Percentiles rank a stretch among this genome's conserved stretches.
Evolutionary conservation across 2,797 vertebrate species (phyloP).

Genomic region (Sciurus carolinensis): DNA sequence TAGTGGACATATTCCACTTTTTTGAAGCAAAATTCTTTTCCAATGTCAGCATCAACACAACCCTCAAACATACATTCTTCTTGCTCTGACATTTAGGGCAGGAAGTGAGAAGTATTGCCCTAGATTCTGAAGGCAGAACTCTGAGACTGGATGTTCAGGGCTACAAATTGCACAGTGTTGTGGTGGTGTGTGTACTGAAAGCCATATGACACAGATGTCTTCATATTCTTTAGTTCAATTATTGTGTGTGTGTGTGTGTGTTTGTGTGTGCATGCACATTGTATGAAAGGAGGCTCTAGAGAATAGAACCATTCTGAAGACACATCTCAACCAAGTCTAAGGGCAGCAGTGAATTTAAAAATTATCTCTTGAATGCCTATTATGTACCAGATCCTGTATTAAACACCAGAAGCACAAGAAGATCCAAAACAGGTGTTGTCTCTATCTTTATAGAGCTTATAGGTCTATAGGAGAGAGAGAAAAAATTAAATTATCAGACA

Average conservation of each 20-base stretch:
- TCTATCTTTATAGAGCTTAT: neutral
- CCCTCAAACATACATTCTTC: neutral
- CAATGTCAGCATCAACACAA: neutral
- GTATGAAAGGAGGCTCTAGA: neutral
- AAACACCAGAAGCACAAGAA: constrained; percentile 41
- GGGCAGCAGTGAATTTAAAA: neutral
- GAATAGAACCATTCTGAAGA: neutral
- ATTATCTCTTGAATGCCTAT: neutral
- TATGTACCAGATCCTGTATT: neutral
- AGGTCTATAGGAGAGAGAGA: neutral
- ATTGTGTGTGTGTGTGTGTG: neutral
- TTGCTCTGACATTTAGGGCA: constrained; percentile 33
- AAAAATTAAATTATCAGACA: neutral
- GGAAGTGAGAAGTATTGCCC: neutral
- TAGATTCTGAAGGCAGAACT: neutral
- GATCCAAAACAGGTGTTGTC: neutral
- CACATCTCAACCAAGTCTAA: neutral
- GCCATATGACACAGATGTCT: neutral
- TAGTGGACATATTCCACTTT: neutral
- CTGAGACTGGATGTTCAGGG: neutral
- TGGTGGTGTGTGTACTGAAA: neutral
- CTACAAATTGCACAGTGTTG: neutral
- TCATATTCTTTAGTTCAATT: neutral
- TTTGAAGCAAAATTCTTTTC: constrained; percentile 57
- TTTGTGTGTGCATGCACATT: neutral